Evolutionary conservation across 2,113 vertebrate species (phyloP).

Genomic region (Cyprinodon tularosa): DNA sequence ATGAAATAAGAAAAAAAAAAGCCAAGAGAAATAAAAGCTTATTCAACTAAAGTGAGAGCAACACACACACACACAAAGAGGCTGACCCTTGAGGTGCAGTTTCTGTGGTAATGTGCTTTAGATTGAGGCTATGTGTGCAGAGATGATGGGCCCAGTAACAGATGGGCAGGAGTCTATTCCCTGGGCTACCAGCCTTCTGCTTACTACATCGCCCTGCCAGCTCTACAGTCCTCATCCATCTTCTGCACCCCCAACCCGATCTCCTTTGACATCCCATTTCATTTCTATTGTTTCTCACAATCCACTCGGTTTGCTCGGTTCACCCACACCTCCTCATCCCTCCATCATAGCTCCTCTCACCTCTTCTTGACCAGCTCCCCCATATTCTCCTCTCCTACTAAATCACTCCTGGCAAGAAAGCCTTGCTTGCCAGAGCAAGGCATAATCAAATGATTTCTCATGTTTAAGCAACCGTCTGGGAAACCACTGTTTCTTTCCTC

Average conservation of each 20-base stretch:
- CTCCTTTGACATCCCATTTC: conserved; percentile 47
- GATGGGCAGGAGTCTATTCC: conserved; percentile 80
- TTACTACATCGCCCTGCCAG: conserved; percentile 66
- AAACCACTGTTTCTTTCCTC: conserved; percentile 43
- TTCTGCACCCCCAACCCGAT: conserved; percentile 24
- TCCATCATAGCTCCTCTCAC: conserved; percentile 37
- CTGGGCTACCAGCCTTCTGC: conserved; percentile 74
- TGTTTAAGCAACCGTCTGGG: conserved; percentile 47
- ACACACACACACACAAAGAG: conserved; percentile 37
- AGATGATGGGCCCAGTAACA: conserved; percentile 69
- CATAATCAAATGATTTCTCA: conserved; percentile 65
- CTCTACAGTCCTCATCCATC: conserved; percentile 64
- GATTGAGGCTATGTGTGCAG: conserved; percentile 66
- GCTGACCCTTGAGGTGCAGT: conserved; percentile 60
- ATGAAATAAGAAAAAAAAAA: conserved; percentile 13
- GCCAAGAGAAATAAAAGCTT: conserved; percentile 32
- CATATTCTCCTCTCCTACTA: conserved; percentile 21
- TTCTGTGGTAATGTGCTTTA: conserved; percentile 73
- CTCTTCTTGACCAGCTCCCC: conserved; percentile 35
- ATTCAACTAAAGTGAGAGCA: conserved; percentile 28
- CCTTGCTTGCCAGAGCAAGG: conserved; percentile 54
- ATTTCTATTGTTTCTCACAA: conserved; percentile 53
- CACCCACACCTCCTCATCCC: conserved; percentile 25
- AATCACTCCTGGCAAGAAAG: conserved; percentile 47
- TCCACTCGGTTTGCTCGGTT: conserved; percentile 40